Evolutionary conservation across 2,113 vertebrate species (phyloP).

Genomic region (Alces alces): DNA sequence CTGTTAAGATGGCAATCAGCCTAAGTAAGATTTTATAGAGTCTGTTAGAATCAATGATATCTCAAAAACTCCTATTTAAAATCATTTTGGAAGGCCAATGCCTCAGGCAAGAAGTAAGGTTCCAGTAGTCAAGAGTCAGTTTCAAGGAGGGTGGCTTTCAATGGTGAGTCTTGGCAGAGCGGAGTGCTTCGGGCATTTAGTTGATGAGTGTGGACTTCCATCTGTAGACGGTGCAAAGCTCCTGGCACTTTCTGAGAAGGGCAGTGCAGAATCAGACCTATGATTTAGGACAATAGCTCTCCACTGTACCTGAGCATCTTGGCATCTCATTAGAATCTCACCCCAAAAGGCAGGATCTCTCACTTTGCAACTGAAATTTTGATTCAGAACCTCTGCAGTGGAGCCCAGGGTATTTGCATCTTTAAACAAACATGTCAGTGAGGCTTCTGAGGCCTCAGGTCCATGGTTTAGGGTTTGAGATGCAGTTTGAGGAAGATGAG

Average conservation of each 20-base stretch:
- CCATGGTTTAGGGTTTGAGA: not conserved
- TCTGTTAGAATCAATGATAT: not conserved
- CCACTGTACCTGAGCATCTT: not conserved
- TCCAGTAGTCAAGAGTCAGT: not conserved
- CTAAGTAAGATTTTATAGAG: not conserved
- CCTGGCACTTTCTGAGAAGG: not conserved
- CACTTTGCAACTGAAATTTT: not conserved
- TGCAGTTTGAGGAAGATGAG: not conserved
- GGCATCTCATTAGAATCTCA: not conserved
- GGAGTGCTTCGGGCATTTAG: not conserved
- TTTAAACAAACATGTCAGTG: not conserved
- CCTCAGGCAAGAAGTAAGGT: not conserved
- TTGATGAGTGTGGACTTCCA: not conserved
- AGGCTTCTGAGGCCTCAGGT: not conserved
- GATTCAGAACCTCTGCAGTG: not conserved
- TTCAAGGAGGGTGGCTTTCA: not conserved
- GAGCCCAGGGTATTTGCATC: not conserved
- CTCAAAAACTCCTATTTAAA: slow-evolving; percentile 9
- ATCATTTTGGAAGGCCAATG: not conserved
- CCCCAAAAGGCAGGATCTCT: not conserved
- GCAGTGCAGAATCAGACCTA: not conserved
- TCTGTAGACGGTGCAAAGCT: not conserved
- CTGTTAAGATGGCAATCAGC: slow-evolving; percentile 6
- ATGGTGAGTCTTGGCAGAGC: not conserved
- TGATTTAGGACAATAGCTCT: not conserved